Base-by-base conservation (phyloP, 2,797 vertebrate genomes). In the Chrysocyon brachyurus region DNA sequence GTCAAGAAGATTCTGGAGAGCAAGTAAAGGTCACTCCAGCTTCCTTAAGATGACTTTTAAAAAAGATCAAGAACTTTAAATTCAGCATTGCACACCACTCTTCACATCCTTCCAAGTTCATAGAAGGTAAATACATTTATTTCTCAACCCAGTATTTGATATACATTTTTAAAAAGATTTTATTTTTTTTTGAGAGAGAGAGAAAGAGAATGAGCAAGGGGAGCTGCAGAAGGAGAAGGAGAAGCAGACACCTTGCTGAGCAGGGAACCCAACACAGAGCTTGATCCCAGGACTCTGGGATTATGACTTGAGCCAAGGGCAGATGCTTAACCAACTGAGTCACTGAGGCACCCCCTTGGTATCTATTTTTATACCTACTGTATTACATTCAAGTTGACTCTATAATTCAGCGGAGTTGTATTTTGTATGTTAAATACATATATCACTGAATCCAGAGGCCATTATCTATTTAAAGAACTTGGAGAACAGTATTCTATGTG, bases 381-480 rank as follows among this genome's bases (percentile, higher is more conserved):
- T 81, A 52, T 49, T 73, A 78, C 5, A n/a, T 90, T 89, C 75
- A 57, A 89, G 40, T 92, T 73, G 54, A 75, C 72, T 87, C 95
- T 93, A 90, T 57, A 36, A 54, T 61, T 93, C 70, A 63, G 17
- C 57, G 46, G 87, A 68, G 26, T 73, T 90, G 6, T 46, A 40
- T 77, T 90, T 89, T 92, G 87, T 52, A n/a, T 84, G 36, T 73
- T 90, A 75, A 93, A 68, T 87, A 54, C 11, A 26, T 57, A 36
- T 14, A 31, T 88, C 28, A 31, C 54, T 75, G 24, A 70, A 83
- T 68, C 33, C n/a, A 89, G 81, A 78, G 56, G 66, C 17, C 68
- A 57, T 12, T 83, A 26, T 92, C 79, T 91, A 54, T 77, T 94
- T 94, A 49, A 94, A 86, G 56, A 83, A 91, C 57, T 81, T 91